These are phyloP conservation scores for Drosophila jambulina DNA, from an alignment of 1,140 invertebrate species.

Conservation along the genomic window DNA sequence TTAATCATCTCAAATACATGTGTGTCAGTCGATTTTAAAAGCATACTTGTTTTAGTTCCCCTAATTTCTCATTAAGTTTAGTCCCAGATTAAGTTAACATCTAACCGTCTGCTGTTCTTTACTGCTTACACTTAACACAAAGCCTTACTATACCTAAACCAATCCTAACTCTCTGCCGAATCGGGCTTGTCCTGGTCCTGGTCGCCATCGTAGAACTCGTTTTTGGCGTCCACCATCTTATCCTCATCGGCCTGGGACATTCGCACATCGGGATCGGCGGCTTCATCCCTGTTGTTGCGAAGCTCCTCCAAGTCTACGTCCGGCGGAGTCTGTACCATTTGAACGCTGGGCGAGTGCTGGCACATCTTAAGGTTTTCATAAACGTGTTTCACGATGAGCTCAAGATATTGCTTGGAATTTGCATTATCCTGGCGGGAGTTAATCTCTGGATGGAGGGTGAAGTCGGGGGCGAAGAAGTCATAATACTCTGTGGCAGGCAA, in stretches of 20 bases:
- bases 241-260: slow-evolving; percentile 93
- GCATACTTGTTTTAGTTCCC: neutral
- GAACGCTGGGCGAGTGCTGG: slow-evolving; percentile 95
- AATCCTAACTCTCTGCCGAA: slow-evolving; percentile 63
- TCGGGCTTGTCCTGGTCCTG: slow-evolving; percentile 90
- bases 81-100: neutral
- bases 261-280: slow-evolving; percentile 93
- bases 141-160: slow-evolving; percentile 17
- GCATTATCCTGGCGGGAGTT: slow-evolving; percentile 93
- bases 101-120: slow-evolving; percentile 10
- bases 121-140: slow-evolving; percentile 17
- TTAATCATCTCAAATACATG: slow-evolving; percentile 53
- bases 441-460: slow-evolving; percentile 96
- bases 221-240: slow-evolving; percentile 93
- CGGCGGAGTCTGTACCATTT: slow-evolving; percentile 96
- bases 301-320: slow-evolving; percentile 89
- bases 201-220: slow-evolving; percentile 97
- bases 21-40: slow-evolving; percentile 69
- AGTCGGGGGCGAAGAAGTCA: slow-evolving; percentile 98
- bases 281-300: slow-evolving; percentile 89
- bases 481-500: slow-evolving; percentile 97
- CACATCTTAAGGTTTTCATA: slow-evolving; percentile 96
- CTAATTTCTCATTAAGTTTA: neutral
- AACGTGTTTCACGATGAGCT: slow-evolving; percentile 93
- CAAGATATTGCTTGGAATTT: slow-evolving; percentile 96